Evolutionary conservation across 2,888 invertebrate species (phyloP), one percentile per base, ranked within the genome.

Genomic region (Allygus modestus): DNA sequence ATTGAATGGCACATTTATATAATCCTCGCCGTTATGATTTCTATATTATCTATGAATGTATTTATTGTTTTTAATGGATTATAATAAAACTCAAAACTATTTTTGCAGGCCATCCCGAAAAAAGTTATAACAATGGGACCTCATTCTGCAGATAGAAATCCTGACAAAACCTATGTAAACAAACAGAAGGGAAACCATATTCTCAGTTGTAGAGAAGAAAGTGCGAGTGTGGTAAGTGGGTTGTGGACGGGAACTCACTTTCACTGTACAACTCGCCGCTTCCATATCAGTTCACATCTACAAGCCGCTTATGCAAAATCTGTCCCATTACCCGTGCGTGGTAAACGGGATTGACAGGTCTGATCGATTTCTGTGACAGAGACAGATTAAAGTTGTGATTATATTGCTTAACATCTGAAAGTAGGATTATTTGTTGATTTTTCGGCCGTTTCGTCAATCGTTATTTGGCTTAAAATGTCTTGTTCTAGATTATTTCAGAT

Each of bases 141-240:
- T 37, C 37, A 46, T 54, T 54, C 20, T 23, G 23, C 28, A 31
- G 28, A 28, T 28, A 31, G 65, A 28, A 26, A 58, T 28, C 15
- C 2, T 31, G 28, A 31, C 65, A 65, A 46, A 9, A 23, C 58
- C 20, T 58, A 58, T 17, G 41, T 71, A 71, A 71, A 71, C 41
- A 71, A 71, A 41, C 37, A 20, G 20, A 11, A 20, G 71, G 71
- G 41, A 71, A 71, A 41, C 20, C 41, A 23, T 71, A 37, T 71
- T 37, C 71, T 12, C 37, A 41, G 37, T 37, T 41, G 23, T 23
- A 71, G 71, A 20, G 23, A 71, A 37, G 41, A 71, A 71, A 71
- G 37, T 71, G 41, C 23, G 37, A 71, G 71, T 71, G 71, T 71
- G 71, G 71, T 71, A 71, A 71, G 71, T 71, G 71, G 71, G 37